Evolutionary conservation across 2,113 vertebrate genomes (phyloP).

Genomic region (Galemys pyrenaicus): DNA sequence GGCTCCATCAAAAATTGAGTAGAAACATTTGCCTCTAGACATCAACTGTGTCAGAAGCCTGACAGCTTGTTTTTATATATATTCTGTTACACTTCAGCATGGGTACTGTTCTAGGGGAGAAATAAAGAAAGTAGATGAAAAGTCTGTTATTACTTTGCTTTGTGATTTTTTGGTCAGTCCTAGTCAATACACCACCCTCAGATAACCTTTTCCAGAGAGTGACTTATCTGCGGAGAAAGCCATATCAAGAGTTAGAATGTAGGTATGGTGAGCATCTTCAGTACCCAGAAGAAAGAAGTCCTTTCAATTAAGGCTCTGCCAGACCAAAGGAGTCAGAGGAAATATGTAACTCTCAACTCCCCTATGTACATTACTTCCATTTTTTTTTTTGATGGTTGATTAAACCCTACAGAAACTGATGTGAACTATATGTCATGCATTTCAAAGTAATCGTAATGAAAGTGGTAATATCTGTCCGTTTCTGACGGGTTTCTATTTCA

Average conservation of each 20-base stretch:
- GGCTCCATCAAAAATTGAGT: constrained; percentile 69
- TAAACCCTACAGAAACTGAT: background rate
- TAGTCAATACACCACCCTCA: background rate
- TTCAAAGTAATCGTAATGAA: background rate
- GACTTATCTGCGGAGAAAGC: background rate
- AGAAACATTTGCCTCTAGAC: constrained; percentile 69
- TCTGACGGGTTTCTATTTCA: background rate
- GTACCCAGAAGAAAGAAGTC: background rate
- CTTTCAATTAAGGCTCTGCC: background rate
- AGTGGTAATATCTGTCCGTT: background rate
- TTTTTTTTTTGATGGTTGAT: background rate
- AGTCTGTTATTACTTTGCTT: constrained; percentile 43
- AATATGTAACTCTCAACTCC: background rate
- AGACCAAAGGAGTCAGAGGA: background rate
- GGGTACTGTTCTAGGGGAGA: constrained; percentile 41
- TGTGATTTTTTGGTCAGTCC: background rate
- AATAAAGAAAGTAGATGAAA: constrained; percentile 54
- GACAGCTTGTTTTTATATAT: constrained; percentile 75
- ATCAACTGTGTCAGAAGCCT: constrained; percentile 61
- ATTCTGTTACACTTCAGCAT: constrained; percentile 70
- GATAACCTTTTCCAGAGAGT: background rate
- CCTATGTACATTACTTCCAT: background rate
- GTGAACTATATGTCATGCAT: background rate
- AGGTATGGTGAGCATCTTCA: background rate
- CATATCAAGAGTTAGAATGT: background rate